Evolutionary conservation across 2,888 invertebrate species (phyloP).

Genomic region (Ischnura elegans): DNA sequence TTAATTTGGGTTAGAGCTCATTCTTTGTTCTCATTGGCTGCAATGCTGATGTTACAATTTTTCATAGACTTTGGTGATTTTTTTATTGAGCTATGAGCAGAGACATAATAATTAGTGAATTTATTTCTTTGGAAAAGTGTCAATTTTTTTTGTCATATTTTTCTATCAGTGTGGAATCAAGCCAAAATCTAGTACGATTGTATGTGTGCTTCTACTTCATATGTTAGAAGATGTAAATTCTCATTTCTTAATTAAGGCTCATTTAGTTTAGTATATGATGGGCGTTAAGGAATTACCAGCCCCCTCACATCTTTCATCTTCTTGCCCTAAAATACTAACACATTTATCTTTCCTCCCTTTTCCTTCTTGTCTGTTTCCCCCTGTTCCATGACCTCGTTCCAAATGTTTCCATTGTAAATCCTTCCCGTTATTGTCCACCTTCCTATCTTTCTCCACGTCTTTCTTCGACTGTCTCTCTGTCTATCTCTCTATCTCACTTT

Average conservation of each 20-base stretch:
- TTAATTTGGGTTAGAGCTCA: slow-evolving; percentile 52
- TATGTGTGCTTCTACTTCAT: background rate
- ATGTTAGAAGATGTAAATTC: background rate
- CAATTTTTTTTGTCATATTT: background rate
- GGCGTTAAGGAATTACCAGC: slow-evolving; percentile 9
- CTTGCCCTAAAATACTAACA: slow-evolving; percentile 55
- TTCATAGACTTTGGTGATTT: background rate
- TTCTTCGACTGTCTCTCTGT: slow-evolving; percentile 7
- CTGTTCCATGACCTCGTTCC: background rate
- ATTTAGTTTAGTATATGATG: background rate
- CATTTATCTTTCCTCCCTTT: slow-evolving; percentile 29
- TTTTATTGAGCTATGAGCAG: background rate
- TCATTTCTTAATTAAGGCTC: background rate
- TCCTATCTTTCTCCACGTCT: background rate
- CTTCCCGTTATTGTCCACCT: background rate
- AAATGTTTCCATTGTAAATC: background rate
- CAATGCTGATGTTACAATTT: background rate
- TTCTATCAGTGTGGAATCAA: background rate
- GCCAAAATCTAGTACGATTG: background rate
- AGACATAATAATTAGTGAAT: background rate
- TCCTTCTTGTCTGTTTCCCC: background rate
- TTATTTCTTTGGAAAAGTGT: background rate
- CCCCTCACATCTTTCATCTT: slow-evolving; percentile 44
- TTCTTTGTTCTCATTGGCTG: slow-evolving; percentile 37
- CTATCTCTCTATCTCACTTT: slow-evolving; percentile 11